phyloP scores from a whole-genome alignment of 1,140 invertebrate genomes.

The Pseudoatta argentina region DNA sequence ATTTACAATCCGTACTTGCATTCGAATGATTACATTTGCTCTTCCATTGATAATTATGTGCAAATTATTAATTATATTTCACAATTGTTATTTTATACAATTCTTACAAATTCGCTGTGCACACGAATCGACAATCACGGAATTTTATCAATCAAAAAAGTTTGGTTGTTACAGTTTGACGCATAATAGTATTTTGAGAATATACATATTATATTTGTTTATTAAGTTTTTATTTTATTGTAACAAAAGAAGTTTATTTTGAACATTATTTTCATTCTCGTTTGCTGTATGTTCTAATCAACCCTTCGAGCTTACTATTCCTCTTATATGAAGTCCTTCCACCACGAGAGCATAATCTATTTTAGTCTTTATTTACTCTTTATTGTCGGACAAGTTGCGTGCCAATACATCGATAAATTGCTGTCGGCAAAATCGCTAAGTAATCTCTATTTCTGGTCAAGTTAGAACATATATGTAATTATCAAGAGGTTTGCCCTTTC shows the following conservation, averaged over 20 bases:
- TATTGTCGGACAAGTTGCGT: slow-evolving; percentile 57
- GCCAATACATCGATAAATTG: slow-evolving; percentile 60
- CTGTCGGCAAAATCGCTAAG: slow-evolving; percentile 41
- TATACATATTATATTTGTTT: slow-evolving; percentile 2
- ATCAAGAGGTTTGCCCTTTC: slow-evolving; percentile 48
- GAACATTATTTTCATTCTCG: slow-evolving; percentile 44
- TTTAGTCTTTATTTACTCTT: slow-evolving; percentile 65
- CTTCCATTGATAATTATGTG: not conserved
- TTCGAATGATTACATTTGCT: not conserved
- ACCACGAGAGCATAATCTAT: slow-evolving; percentile 44
- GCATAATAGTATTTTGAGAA: not conserved
- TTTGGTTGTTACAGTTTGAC: not conserved
- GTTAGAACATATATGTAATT: slow-evolving; percentile 41
- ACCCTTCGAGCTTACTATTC: slow-evolving; percentile 23
- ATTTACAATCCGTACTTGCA: not conserved
- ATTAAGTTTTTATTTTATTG: not conserved
- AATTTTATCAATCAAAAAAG: not conserved
- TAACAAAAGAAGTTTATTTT: slow-evolving; percentile 12
- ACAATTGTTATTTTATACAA: not conserved
- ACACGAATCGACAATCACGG: not conserved
- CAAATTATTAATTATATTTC: not conserved
- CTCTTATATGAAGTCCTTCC: slow-evolving; percentile 18
- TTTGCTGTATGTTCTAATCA: slow-evolving; percentile 43
- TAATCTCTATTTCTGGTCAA: slow-evolving; percentile 59
- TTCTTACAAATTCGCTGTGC: not conserved